Base-by-base conservation (phyloP, 2,113 vertebrate species). In the Megaptera novaeangliae region DNA sequence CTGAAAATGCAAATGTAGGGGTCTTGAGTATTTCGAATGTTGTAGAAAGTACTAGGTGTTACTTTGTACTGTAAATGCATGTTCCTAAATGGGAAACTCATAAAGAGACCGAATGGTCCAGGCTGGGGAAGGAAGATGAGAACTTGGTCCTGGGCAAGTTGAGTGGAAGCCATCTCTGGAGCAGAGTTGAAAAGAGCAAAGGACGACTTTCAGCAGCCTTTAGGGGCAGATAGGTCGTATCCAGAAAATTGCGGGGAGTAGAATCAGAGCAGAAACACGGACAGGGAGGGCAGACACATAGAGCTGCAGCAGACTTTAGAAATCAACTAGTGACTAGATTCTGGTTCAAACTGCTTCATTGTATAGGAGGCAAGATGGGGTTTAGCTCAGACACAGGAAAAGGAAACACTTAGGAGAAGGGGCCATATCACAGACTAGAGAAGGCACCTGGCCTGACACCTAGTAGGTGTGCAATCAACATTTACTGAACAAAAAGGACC, bases 21-120 rank as follows among this genome's bases (percentile, higher is more conserved):
- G 72, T 84, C 68, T 74, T 77, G 49, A 57, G n/a, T 88, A 61
- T 95, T 94, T 94, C 59, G 84, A 85, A 92, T 44, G 69, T 68
- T 66, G 20, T 46, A 81, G 88, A 84, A 94, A 96, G 12, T 72
- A 63, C 41, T 23, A 55, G 17, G 49, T 55, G 15, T 85, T 92
- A 49, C 82, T 93, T 77, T 96, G 52, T 49, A n/a, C 64, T 74
- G 10, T 57, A 83, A 82, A 71, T 84, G 57, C 21, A 61, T 68
- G 44, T 46, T 95, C 61, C 41, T n/a, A 18, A 87, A 77, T 78
- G 61, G 41, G 49, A 68, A 83, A 69, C 29, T 75, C 44, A 57
- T 46, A 61, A 64, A 57, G 57, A 77, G 63, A 55, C 52, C 3
- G 49, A 75, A 75, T 36, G 25, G 49, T 68, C 86, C 49, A 44